Evolutionary conservation across 2,888 invertebrate species (phyloP), one percentile per base, ranked within the genome.

Genomic region (Cepaea hortensis): DNA sequence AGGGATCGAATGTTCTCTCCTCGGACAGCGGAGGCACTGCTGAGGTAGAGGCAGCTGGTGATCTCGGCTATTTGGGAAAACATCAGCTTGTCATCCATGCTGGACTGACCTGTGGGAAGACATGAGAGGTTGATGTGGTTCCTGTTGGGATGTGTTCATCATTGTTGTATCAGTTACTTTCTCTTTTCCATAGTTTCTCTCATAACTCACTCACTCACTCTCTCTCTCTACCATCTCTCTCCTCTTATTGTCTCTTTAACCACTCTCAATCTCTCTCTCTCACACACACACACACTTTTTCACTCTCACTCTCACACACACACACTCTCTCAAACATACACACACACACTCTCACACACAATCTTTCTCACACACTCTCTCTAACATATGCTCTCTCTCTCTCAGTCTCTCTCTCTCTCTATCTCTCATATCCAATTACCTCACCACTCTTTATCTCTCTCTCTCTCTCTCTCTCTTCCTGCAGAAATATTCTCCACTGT

Each of bases 11-110:
- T 95, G 80, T 96, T 96, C 4, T 96, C 96, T 1, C 96, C 96
- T 81, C 96, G 95, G 48, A 96, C 95, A 0, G 96, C 96, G 81
- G 96, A 96, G 0, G 97, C 97, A 18, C 97, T 97, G 91, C 97
- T 96, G 73, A 98, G 96, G 94, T 96, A 97, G 50, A 98, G 95
- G 55, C 96, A 96, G 84, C 96, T 96, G 1, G 96, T 96, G 89
- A 98, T 95, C 89, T 97, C 96, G 3, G 97, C 94, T 82, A 95
- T 95, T 88, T 94, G 93, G 70, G 91, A 90, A 86, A 93, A 93
- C 91, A 93, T 91, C 68, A 88, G 88, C 50, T 90, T 88, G 86
- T 92, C 91, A 91, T 91, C 91, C 75, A 73, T 86, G 72, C 70
- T 79, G 11, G 13, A 7, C 15, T 62, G 79, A 46, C 85, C 85